Conservation (phyloP, 2,888 invertebrate species). For the Sphecodes monilicornis region DNA sequence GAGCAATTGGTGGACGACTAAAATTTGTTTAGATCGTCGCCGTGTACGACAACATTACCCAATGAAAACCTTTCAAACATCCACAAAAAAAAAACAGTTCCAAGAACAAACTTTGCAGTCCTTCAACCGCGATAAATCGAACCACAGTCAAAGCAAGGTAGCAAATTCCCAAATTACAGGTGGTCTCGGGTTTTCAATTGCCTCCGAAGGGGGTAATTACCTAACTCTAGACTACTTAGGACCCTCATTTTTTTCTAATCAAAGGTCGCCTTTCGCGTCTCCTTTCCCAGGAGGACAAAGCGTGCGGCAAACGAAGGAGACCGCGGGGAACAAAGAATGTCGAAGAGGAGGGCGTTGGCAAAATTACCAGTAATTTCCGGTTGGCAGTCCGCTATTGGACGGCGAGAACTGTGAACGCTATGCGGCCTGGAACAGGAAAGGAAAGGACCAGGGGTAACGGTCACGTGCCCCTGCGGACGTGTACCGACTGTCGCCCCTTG, state of each 20-base stretch:
- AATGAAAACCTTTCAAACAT: no score
- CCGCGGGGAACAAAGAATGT: conserved; percentile 48
- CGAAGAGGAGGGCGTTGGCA: conserved; percentile 25
- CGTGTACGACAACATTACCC: no score
- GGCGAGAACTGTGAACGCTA: conserved; percentile 4
- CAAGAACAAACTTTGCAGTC: background rate
- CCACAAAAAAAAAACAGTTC: background rate
- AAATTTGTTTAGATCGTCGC: no score
- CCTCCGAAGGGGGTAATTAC: background rate
- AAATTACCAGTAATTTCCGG: conserved; percentile 61
- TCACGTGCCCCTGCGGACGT: conserved; percentile 65
- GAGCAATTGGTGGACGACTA: no score
- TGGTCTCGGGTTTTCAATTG: background rate
- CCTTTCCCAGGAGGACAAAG: background rate
- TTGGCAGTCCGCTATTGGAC: conserved; percentile 24
- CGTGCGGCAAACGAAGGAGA: conserved; percentile 25
- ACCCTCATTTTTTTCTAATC: conserved; percentile 20
- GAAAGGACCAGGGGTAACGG: conserved; percentile 54
- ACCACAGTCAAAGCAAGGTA: background rate
- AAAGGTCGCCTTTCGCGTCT: background rate
- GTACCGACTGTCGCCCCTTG: conserved; percentile 62
- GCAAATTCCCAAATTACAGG: background rate
- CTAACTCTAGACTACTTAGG: background rate
- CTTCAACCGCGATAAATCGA: background rate
- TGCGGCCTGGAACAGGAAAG: background rate